Conservation (phyloP, 2,888 invertebrate species). For the Microctonus brassicae region DNA sequence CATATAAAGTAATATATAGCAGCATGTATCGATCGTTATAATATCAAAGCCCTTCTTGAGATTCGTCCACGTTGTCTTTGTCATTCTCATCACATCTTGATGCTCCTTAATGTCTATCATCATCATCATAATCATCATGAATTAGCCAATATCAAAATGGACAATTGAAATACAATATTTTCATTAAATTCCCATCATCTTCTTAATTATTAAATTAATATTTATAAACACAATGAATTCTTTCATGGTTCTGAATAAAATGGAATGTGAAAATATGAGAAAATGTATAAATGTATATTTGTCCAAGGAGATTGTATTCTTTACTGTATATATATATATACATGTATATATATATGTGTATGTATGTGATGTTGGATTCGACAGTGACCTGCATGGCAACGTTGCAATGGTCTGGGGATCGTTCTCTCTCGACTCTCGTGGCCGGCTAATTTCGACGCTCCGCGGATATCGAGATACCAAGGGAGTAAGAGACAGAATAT, state of each 20-base stretch:
- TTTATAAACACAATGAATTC: too few relatives aligned
- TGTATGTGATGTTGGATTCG: background rate
- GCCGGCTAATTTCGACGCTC: slow-evolving; percentile 41
- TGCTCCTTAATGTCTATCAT: background rate
- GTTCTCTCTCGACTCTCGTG: slow-evolving; percentile 35
- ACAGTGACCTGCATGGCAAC: slow-evolving; percentile 40
- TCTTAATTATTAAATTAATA: too few relatives aligned
- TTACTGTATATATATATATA: background rate
- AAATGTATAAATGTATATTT: background rate
- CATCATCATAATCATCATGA: background rate
- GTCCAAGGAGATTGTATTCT: background rate
- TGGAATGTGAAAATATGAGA: background rate
- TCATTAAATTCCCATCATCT: too few relatives aligned
- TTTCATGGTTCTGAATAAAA: too few relatives aligned
- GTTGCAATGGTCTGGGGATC: slow-evolving; percentile 39
- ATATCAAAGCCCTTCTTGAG: background rate
- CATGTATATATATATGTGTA: background rate
- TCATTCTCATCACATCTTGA: background rate
- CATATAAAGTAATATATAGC: background rate
- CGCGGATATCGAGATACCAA: slow-evolving; percentile 41
- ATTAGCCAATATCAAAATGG: too few relatives aligned
- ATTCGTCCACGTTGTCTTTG: background rate
- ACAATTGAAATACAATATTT: too few relatives aligned
- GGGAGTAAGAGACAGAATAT: slow-evolving; percentile 25
- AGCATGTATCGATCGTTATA: background rate